Percentiles rank a stretch among this genome's conserved stretches.
phyloP scores from a whole-genome alignment of 2,797 vertebrate species.

The Tinamus major region DNA sequence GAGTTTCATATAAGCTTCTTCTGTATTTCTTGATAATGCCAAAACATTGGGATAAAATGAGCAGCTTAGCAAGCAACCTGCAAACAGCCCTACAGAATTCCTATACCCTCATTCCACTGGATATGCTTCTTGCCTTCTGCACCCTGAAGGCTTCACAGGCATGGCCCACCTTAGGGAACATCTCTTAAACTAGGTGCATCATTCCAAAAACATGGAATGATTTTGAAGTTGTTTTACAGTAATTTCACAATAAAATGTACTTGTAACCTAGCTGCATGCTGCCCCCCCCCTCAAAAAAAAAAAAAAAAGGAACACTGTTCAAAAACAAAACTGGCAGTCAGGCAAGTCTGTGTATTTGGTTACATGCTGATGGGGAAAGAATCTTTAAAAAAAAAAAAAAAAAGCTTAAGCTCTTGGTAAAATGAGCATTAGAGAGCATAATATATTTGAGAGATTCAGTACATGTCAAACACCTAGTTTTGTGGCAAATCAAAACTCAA shows the following conservation, averaged over 20 bases:
- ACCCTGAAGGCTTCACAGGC: background rate
- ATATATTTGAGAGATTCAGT: background rate
- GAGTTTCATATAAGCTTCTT: background rate
- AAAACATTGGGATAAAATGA: background rate
- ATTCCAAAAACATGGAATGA: background rate
- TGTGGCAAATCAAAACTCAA: background rate
- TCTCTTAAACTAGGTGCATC: background rate
- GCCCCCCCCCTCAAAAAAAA: too few species aligned
- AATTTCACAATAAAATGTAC: background rate
- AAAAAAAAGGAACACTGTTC: background rate
- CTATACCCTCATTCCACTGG: background rate
- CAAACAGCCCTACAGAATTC: background rate
- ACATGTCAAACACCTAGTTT: constrained; percentile 33
- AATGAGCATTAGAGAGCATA: background rate
- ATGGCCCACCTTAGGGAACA: fast-evolving
- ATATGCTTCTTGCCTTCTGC: fast-evolving
- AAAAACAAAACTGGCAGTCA: background rate
- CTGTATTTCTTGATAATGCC: background rate
- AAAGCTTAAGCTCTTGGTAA: constrained; percentile 3
- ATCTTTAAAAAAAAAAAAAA: background rate
- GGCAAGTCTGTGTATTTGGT: background rate
- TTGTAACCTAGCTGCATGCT: background rate
- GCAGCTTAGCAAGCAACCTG: background rate
- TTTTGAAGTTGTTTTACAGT: background rate
- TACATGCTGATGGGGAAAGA: background rate